phyloP scores from a whole-genome alignment of 2,113 vertebrate genomes.

The Leiothrix lutea region DNA sequence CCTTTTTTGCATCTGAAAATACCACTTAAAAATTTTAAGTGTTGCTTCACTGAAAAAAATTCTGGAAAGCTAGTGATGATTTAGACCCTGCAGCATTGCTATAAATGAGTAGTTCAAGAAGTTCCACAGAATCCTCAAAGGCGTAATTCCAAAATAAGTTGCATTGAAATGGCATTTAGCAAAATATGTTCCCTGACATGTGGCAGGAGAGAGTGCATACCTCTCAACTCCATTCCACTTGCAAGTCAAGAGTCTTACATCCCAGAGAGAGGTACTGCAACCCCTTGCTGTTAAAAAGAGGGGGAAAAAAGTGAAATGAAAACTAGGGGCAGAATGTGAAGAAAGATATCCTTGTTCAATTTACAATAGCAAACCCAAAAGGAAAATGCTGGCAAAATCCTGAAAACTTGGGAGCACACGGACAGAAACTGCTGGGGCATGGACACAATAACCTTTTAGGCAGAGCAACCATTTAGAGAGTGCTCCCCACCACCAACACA shows the following conservation, averaged over 20 bases:
- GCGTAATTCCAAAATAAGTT: background rate
- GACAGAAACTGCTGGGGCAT: background rate
- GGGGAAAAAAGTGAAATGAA: rapidly evolving
- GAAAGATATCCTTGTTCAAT: background rate
- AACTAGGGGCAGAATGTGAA: background rate
- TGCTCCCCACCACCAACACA: background rate
- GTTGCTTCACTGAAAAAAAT: background rate
- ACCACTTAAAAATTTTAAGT: background rate
- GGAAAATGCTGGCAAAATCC: background rate
- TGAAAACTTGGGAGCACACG: background rate
- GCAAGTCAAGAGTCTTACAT: background rate
- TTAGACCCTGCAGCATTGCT: background rate
- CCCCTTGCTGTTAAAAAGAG: background rate
- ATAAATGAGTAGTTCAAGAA: background rate
- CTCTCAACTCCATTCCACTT: rapidly evolving
- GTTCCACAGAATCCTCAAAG: background rate
- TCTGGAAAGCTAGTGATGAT: background rate
- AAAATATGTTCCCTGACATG: background rate
- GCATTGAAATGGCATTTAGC: background rate
- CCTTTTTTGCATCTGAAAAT: background rate
- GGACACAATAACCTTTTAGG: background rate
- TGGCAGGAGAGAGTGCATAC: background rate
- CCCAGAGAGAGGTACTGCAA: too few species aligned
- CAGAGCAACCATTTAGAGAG: background rate
- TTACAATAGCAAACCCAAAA: background rate